Conservation (phyloP, 2,797 vertebrate species). For the Epinephelus malabaricus region DNA sequence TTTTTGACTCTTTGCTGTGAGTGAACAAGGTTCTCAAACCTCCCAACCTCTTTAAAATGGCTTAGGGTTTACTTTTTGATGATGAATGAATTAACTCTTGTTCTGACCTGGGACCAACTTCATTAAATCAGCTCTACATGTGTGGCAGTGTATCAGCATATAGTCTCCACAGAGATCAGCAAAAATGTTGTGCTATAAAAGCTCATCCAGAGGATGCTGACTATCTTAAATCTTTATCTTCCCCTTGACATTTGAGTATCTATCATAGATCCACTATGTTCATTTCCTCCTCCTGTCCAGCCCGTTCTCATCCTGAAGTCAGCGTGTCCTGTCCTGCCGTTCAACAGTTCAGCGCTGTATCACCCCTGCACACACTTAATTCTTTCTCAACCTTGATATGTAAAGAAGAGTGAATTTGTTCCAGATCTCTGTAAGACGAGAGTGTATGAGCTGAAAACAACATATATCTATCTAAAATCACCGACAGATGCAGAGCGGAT, state of each 20-base stretch:
- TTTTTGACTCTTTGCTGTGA: background rate
- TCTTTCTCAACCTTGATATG: conserved; percentile 21
- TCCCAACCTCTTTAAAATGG: background rate
- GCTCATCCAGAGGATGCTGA: background rate
- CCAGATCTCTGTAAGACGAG: conserved; percentile 32
- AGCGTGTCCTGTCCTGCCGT: too few species aligned
- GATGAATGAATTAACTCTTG: too few species aligned
- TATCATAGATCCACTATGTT: conserved; percentile 23
- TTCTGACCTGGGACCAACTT: too few species aligned
- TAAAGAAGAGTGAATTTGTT: conserved; percentile 9
- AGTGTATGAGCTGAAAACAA: conserved; percentile 17
- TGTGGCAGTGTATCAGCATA: background rate
- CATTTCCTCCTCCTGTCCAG: background rate
- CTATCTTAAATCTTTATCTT: background rate
- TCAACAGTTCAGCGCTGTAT: conserved; percentile 14
- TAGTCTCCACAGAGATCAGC: background rate
- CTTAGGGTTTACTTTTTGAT: background rate
- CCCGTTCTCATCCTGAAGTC: too few species aligned
- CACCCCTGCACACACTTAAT: conserved; percentile 23
- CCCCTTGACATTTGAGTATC: conserved; percentile 18
- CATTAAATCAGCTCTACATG: background rate
- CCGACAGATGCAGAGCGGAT: conserved; percentile 22
- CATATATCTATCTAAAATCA: background rate
- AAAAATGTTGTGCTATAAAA: background rate
- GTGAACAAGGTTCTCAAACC: background rate